Evolutionary conservation across 2,113 vertebrate species (phyloP).

Genomic region (Aegypius monachus): DNA sequence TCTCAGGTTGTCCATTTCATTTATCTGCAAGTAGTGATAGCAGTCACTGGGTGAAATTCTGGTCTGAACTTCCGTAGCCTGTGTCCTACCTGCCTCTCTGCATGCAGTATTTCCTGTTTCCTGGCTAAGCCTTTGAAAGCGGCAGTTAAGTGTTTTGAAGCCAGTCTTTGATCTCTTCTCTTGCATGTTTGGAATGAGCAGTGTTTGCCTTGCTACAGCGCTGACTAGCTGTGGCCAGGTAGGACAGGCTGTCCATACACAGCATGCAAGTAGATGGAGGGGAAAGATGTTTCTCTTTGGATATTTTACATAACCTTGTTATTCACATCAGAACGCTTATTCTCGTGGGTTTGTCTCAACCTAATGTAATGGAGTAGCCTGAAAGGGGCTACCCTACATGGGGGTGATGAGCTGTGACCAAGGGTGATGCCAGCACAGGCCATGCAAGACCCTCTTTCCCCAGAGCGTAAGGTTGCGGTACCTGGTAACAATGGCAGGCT

Average conservation of each 20-base stretch:
- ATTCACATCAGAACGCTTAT: neutral
- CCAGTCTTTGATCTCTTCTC: neutral
- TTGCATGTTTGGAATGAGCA: neutral
- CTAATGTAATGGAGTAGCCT: neutral
- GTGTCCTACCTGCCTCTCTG: neutral
- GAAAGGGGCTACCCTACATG: accelerated
- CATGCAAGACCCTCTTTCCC: neutral
- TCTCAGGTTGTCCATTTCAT: neutral
- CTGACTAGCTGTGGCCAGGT: neutral
- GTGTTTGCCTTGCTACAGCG: neutral
- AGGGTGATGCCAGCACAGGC: neutral
- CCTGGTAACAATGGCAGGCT: neutral
- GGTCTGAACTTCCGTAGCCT: neutral
- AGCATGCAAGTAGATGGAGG: neutral
- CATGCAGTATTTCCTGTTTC: neutral
- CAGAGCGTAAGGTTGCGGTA: neutral
- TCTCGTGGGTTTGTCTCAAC: neutral
- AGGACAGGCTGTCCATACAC: neutral
- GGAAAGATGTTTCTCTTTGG: neutral
- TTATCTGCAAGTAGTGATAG: neutral
- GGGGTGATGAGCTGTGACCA: neutral
- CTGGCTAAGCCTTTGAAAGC: neutral
- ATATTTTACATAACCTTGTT: neutral
- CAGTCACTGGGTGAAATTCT: neutral
- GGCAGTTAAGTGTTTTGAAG: neutral